Evolutionary conservation across 2,888 invertebrate genomes (phyloP), one percentile per base, ranked within the genome.

Genomic region (Lingula anatina): DNA sequence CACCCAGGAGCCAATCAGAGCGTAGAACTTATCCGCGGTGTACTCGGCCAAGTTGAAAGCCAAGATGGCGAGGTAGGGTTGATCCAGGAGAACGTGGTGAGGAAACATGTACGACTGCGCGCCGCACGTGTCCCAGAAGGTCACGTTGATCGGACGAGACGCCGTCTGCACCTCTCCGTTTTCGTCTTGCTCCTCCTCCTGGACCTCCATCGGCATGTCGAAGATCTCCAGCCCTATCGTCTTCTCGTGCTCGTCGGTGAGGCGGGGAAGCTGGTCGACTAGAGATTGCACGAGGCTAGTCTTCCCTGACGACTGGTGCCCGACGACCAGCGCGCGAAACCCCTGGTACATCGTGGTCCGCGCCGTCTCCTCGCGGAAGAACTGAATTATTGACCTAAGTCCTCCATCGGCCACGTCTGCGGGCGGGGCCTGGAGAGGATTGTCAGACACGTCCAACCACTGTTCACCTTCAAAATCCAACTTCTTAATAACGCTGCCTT

Each of bases 61-160:
- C 38, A 74, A 53, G 37, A 72, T 50, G 18, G 68, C 60, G 24
- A 73, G 61, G 4, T 68, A 59, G 3, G 69, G 69, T 40, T 68
- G 64, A 45, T 73, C 68, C n/a, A 69, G 61, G 55, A 72, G 72
- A 45, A 64, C 44, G 39, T 66, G 64, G 48, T 70, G 65, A 0
- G 68, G 65, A 48, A 60, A 67, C 39, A 65, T 53, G 54, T 74
- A 74, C 47, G 62, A 63, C 2, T 62, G 59, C 36, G 68, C 59
- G 0, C 75, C 75, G 48, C 72, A 71, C 42, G 71, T 71, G 45
- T 72, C 73, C 70, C 70, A 73, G 18, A 73, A 53, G 41, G 65
- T 61, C 45, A 73, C 49, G 36, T 66, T 53, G 12, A 71, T 53
- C 3, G 63, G 50, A 31, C 52, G 53, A n/a, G 55, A 48, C 26